Percentiles rank a stretch among this genome's conserved stretches.
Conservation (phyloP, 2,797 vertebrate genomes). For the Toxotes lorentzi region DNA sequence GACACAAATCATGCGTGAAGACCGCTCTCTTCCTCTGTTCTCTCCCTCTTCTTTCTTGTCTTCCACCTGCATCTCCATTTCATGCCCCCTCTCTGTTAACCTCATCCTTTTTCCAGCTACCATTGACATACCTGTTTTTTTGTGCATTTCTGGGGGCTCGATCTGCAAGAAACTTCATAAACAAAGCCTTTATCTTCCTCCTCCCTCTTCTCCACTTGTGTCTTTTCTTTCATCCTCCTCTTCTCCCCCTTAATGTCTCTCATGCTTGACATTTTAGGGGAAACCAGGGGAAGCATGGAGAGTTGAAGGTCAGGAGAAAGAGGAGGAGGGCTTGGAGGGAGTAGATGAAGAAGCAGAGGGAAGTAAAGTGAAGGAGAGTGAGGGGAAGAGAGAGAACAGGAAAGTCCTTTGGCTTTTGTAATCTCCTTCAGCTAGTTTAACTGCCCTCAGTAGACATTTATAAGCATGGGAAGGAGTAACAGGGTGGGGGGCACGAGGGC, state of each 20-base stretch:
- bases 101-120: slow-evolving; percentile 41
- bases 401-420: slow-evolving; percentile 75
- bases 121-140: slow-evolving; percentile 24
- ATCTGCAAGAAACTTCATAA: slow-evolving; percentile 46
- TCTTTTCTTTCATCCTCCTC: slow-evolving; percentile 52
- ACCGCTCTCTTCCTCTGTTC: slow-evolving; percentile 47
- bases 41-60: slow-evolving; percentile 46
- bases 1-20: slow-evolving; percentile 76
- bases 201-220: slow-evolving; percentile 15
- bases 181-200: slow-evolving; percentile 46
- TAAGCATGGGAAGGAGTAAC: slow-evolving; percentile 69
- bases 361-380: slow-evolving; percentile 33
- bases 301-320: slow-evolving; percentile 69
- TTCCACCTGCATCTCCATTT: slow-evolving; percentile 61
- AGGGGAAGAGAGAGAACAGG: slow-evolving; percentile 31
- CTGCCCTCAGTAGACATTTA: slow-evolving; percentile 75
- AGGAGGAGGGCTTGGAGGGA: slow-evolving; percentile 19
- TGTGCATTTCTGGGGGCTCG: not conserved
- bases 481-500: slow-evolving; percentile 46
- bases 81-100: slow-evolving; percentile 46
- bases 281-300: slow-evolving; percentile 58
- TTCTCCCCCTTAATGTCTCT: slow-evolving; percentile 38
- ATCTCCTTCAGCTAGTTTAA: slow-evolving; percentile 74
- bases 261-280: slow-evolving; percentile 55
- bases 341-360: slow-evolving; percentile 11